These are phyloP conservation scores for Rhynchomys soricoides DNA, from an alignment of 2,113 vertebrate genomes.

Conservation along the genomic window DNA sequence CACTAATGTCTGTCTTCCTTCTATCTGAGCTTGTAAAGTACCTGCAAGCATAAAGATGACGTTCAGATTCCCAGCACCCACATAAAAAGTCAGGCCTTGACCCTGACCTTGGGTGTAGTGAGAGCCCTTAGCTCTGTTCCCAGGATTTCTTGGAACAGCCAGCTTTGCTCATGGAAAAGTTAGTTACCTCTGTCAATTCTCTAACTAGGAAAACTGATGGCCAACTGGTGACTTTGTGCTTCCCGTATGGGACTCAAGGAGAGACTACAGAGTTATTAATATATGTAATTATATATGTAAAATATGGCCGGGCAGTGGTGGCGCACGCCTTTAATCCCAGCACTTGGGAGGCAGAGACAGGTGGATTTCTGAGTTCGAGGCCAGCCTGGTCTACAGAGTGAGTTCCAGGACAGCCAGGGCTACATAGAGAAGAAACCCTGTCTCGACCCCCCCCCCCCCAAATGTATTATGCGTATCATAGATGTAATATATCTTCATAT, in stretches of 20 bases:
- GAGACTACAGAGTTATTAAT: neutral
- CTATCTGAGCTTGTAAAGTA: neutral
- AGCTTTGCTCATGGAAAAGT: conserved; percentile 21
- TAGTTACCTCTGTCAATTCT: neutral
- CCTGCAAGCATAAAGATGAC: neutral
- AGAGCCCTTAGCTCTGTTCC: neutral
- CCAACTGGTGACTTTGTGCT: neutral
- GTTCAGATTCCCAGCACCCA: neutral
- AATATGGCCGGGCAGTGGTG: too few relatives aligned
- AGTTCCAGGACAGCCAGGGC: too few relatives aligned
- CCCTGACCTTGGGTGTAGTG: neutral
- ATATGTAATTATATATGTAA: neutral
- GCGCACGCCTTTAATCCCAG: too few relatives aligned
- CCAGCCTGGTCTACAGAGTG: too few relatives aligned
- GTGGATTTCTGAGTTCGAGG: too few relatives aligned
- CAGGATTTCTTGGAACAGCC: neutral
- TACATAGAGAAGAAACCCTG: too few relatives aligned
- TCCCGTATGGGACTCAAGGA: neutral
- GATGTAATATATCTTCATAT: too few relatives aligned
- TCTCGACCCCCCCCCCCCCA: too few relatives aligned
- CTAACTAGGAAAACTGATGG: neutral
- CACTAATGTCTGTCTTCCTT: neutral
- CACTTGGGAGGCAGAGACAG: too few relatives aligned
- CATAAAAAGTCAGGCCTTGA: neutral
- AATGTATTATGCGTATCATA: neutral